Base-by-base conservation (phyloP, 2,888 invertebrate genomes). In the Agrochola macilenta region DNA sequence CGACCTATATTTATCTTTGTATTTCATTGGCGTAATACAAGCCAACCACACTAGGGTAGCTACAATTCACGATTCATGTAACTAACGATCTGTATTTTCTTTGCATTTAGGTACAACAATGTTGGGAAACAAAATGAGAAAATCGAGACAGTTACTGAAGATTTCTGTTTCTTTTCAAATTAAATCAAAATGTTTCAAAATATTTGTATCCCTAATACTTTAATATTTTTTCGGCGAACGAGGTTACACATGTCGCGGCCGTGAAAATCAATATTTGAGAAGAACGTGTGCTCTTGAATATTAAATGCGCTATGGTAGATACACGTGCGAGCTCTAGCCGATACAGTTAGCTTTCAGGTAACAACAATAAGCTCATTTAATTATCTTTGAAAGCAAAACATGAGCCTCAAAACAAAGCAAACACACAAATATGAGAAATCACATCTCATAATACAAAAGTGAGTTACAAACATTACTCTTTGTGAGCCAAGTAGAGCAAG, bases 401-500 rank as follows among this genome's bases (percentile, higher is more conserved):
- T 23, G 73, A 58, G 23, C 39, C 39, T 54, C 14, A 69, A 68
- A 72, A 84, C 77, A 83, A 76, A 85, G 78, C 43, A 79, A 54
- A 76, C 65, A 81, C 77, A 75, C 49, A 82, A 77, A 85, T 74
- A 74, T 82, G 74, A 79, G 75, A 85, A 84, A 85, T 82, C 73
- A 79, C 82, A 74, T 84, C 78, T 74, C 83, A 81, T 83, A 78
- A 86, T 68, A 85, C 65, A 78, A 52, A 74, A 76, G 66, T 70
- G 74, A 77, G 76, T 74, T 69, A 69, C 70, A 75, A 75, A 80
- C 84, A 87, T 86, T 74, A 77, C 70, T 84, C 80, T 83, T 79
- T 84, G 85, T 85, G 65, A 80, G 74, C 69, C 75, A 79, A 86
- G 79, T 77, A 74, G 82, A 78, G 82, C 73, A 83, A 86, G 84